A percentile compares a stretch with the other conserved stretches of the same genome.
These are phyloP conservation scores for Glareola pratincola DNA, from an alignment of 2,113 vertebrate genomes.

Conservation along the genomic window DNA sequence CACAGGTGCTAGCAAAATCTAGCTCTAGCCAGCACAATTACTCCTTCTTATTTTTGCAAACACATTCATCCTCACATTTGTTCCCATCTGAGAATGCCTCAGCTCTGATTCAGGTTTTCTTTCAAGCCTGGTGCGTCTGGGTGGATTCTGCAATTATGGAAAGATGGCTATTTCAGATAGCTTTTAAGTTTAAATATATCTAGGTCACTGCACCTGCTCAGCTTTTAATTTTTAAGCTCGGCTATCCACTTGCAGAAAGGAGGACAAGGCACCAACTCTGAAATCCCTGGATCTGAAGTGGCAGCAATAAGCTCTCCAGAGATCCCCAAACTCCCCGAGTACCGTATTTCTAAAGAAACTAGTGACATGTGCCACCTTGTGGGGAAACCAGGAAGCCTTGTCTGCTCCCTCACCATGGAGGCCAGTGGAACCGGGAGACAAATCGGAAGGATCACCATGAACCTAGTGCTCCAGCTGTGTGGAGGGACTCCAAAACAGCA, in stretches of 20 bases:
- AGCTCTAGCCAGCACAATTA: not conserved
- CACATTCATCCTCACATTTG: not conserved
- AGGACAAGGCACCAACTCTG: not conserved
- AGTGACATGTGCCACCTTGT: constrained; percentile 60
- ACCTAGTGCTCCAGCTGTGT: not conserved
- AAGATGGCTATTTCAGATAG: not conserved
- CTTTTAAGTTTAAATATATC: constrained; percentile 8
- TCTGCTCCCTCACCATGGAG: not conserved
- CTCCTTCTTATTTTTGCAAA: not conserved
- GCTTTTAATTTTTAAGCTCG: constrained; percentile 1
- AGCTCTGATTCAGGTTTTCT: not conserved
- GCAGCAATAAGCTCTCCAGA: constrained; percentile 8
- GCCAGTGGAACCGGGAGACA: not conserved
- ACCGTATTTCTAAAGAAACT: not conserved
- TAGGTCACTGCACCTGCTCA: constrained; percentile 43
- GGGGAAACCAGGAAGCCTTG: constrained; percentile 17
- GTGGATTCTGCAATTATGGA: not conserved
- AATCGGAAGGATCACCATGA: not conserved
- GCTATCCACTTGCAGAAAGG: not conserved
- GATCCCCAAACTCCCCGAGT: not conserved
- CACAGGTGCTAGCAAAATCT: not conserved
- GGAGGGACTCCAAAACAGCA: not conserved
- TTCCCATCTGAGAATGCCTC: not conserved
- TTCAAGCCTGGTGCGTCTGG: not conserved
- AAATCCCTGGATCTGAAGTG: not conserved